phyloP scores from a whole-genome alignment of 35 echinoderm and acorn worm genomes.

The Lytechinus variegatus region DNA sequence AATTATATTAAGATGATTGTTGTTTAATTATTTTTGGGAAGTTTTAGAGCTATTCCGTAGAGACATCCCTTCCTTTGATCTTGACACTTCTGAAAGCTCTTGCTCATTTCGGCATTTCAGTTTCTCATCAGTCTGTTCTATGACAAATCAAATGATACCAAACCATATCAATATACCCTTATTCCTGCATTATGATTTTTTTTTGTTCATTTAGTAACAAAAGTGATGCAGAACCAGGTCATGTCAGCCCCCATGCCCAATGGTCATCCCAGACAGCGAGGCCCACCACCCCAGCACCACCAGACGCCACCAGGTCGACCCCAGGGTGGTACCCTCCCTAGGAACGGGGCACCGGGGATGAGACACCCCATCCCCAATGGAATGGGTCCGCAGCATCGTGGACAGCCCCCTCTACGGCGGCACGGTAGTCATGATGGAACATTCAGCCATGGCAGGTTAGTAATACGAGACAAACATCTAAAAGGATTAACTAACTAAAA shows the following conservation, averaged over 20 bases:
- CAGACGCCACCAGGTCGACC: constrained; percentile 31
- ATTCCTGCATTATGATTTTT: background rate
- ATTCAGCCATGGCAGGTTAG: constrained; percentile 25
- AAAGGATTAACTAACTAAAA: too few relatives aligned
- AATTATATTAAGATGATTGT: too few relatives aligned
- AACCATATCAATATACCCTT: background rate
- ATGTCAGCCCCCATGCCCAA: constrained; percentile 14
- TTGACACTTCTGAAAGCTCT: too few relatives aligned
- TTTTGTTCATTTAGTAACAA: background rate
- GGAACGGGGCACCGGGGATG: constrained; percentile 50
- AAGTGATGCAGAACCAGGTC: constrained; percentile 21
- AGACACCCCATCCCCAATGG: constrained; percentile 34
- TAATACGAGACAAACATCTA: too few relatives aligned
- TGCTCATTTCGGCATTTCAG: too few relatives aligned
- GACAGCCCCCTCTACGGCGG: constrained; percentile 9
- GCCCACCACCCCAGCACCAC: constrained; percentile 34
- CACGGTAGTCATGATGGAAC: constrained; percentile 50
- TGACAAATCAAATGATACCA: too few relatives aligned
- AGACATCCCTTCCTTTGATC: too few relatives aligned
- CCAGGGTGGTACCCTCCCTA: background rate
- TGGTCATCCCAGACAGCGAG: constrained; percentile 19
- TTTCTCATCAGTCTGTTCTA: too few relatives aligned
- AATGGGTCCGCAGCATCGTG: constrained; percentile 28
- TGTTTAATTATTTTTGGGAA: too few relatives aligned
- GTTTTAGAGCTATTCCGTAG: too few relatives aligned